Conservation (phyloP, 2,797 vertebrate species). For the Thalassophryne amazonica region DNA sequence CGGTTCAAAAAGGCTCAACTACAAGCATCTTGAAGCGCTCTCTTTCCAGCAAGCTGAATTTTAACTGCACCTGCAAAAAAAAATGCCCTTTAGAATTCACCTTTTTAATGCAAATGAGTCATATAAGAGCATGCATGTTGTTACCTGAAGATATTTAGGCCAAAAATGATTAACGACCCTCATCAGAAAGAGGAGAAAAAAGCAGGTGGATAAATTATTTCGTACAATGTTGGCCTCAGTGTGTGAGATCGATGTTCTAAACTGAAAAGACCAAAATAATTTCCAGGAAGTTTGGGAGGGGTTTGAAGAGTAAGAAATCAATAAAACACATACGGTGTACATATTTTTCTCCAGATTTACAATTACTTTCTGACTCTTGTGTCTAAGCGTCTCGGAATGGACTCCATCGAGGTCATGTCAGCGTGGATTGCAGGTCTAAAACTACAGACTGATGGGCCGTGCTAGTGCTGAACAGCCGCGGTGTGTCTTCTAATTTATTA, state of each 20-base stretch:
- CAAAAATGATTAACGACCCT: slow-evolving; percentile 37
- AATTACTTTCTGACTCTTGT: no score
- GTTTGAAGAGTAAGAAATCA: not conserved
- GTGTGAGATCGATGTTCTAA: not conserved
- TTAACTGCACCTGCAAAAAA: slow-evolving; percentile 52
- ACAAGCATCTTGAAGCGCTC: slow-evolving; percentile 12
- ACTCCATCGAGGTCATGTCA: no score
- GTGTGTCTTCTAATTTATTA: no score
- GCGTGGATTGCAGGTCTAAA: no score
- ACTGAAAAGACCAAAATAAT: not conserved
- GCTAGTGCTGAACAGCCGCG: no score
- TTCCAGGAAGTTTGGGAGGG: slow-evolving; percentile 10
- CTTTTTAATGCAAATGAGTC: no score
- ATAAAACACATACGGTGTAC: no score
- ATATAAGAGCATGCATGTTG: slow-evolving; percentile 28
- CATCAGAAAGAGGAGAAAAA: slow-evolving; percentile 6
- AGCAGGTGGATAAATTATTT: slow-evolving; percentile 3
- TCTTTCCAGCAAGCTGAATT: slow-evolving; percentile 11
- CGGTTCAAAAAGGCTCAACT: slow-evolving; percentile 7
- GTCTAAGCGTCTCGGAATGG: no score
- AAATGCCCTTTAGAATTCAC: no score
- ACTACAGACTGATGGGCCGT: no score
- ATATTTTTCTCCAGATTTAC: no score
- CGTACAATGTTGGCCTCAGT: not conserved
- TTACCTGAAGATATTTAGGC: slow-evolving; percentile 26